phyloP scores from a whole-genome alignment of 2,113 vertebrate species.

The Ammospiza nelsoni region DNA sequence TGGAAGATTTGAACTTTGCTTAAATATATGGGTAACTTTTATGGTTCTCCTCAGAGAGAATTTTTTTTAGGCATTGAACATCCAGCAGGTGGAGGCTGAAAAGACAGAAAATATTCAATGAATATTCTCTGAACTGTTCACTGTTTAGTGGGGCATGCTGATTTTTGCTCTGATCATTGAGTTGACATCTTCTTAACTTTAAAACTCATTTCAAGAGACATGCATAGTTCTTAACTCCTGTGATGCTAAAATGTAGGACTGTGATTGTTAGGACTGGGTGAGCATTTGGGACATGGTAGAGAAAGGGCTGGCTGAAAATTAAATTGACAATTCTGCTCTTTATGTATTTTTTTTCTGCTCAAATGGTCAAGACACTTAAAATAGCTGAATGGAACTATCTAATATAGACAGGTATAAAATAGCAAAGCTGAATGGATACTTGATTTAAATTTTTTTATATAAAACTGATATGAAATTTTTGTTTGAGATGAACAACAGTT shows the following conservation, averaged over 20 bases:
- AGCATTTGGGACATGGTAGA: neutral
- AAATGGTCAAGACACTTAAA: neutral
- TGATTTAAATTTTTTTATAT: neutral
- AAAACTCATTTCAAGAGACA: slow-evolving; percentile 55
- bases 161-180: slow-evolving; percentile 58
- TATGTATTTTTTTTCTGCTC: neutral
- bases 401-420: neutral
- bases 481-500: neutral
- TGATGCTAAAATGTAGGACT: neutral
- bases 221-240: slow-evolving; percentile 33
- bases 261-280: neutral
- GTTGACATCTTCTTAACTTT: slow-evolving; percentile 55
- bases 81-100: slow-evolving; percentile 56
- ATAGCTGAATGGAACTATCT: neutral
- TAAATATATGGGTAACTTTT: slow-evolving; percentile 35
- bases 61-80: slow-evolving; percentile 40
- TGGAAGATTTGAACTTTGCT: slow-evolving; percentile 62
- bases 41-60: slow-evolving; percentile 50
- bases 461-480: neutral
- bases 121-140: slow-evolving; percentile 59
- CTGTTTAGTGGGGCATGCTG: neutral
- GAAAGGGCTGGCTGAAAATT: neutral
- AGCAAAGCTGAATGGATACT: neutral
- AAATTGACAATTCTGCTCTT: neutral
- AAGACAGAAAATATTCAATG: slow-evolving; percentile 46